Evolutionary conservation across 2,888 invertebrate genomes (phyloP).

Genomic region (Mactromeris polynyma): DNA sequence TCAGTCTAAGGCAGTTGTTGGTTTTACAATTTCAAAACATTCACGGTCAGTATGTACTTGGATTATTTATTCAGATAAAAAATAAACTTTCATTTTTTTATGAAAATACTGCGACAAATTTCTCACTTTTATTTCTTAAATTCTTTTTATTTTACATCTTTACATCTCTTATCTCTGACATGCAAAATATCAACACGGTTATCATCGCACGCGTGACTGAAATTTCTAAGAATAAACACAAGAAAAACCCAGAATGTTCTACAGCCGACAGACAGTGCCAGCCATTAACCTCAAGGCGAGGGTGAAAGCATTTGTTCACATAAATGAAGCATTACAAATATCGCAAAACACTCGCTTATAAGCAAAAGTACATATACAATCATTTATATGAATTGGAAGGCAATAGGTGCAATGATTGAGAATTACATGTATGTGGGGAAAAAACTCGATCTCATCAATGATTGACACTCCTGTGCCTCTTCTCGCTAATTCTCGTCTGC

Average conservation of each 20-base stretch:
- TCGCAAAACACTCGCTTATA: neutral
- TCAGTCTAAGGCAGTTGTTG: no score
- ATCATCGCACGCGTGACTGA: constrained; percentile 16
- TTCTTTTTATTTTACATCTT: neutral
- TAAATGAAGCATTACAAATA: neutral
- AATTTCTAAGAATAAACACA: constrained; percentile 17
- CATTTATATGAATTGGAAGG: neutral
- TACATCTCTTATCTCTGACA: neutral
- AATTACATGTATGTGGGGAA: neutral
- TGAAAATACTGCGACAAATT: neutral
- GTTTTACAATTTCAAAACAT: no score
- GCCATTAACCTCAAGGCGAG: neutral
- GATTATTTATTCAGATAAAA: no score
- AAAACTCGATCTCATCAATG: neutral
- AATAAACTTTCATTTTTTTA: no score
- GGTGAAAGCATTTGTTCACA: neutral
- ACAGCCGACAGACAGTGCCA: neutral
- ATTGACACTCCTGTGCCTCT: neutral
- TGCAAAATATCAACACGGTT: constrained; percentile 4
- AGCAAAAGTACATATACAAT: neutral
- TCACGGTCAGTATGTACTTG: no score
- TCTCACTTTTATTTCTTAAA: neutral
- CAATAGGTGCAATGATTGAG: neutral
- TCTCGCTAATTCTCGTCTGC: neutral
- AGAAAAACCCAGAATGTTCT: constrained; percentile 19